A percentile compares a stretch with the other conserved stretches of the same genome.
phyloP scores from a whole-genome alignment of 2,113 vertebrate species.

The Otis tarda region DNA sequence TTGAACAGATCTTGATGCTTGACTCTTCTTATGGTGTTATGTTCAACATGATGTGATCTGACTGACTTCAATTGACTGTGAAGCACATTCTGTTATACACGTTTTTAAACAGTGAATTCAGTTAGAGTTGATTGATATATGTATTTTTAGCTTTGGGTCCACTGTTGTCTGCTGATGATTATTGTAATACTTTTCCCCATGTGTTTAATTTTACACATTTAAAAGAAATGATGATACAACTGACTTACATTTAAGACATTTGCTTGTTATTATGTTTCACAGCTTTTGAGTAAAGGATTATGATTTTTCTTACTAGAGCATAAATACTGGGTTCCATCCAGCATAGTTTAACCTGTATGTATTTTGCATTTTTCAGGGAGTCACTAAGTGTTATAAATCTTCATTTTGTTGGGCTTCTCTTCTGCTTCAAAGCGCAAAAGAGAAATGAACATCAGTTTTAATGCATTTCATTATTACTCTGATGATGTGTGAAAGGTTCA shows the following conservation, averaged over 20 bases:
- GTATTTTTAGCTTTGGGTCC: not conserved
- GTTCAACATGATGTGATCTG: not conserved
- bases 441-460: conserved; percentile 31
- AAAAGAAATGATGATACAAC: not conserved
- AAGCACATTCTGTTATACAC: not conserved
- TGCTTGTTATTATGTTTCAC: not conserved
- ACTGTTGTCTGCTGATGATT: not conserved
- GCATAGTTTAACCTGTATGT: not conserved
- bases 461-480: conserved; percentile 44
- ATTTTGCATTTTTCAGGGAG: conserved; percentile 28
- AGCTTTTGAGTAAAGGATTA: not conserved
- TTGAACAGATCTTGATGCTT: not conserved
- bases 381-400: not conserved
- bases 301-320: not conserved
- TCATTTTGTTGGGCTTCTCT: not conserved
- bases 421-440: not conserved
- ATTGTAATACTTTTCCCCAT: not conserved
- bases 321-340: not conserved
- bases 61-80: not conserved
- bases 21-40: not conserved
- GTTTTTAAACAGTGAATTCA: not conserved
- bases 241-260: not conserved
- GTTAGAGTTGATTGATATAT: not conserved
- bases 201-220: not conserved
- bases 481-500: conserved; percentile 19